phyloP scores from a whole-genome alignment of 53 echinoderm and acorn worm species.

The Echinarachnius parma region DNA sequence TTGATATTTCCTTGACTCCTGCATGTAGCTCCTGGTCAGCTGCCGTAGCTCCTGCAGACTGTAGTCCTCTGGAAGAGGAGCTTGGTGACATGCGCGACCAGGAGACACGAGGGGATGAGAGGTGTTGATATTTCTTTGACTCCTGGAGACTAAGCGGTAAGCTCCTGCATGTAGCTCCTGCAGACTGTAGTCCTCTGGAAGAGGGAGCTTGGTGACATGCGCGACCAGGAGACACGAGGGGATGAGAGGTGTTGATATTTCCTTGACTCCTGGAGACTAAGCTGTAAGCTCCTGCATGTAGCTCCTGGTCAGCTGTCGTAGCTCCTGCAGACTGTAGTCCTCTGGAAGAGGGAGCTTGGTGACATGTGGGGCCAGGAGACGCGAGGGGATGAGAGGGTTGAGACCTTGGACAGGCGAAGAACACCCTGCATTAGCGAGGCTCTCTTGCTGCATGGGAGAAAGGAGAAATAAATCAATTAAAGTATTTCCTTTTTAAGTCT shows the following conservation, averaged over 20 bases:
- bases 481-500: too few species aligned
- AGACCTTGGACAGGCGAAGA: slow-evolving; percentile 6
- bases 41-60: slow-evolving; percentile 72
- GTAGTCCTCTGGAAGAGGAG: slow-evolving; percentile 93
- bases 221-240: slow-evolving; percentile 76
- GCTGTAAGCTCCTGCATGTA: slow-evolving; percentile 72
- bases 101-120: slow-evolving; percentile 53
- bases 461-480: neutral
- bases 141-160: slow-evolving; percentile 42
- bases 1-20: slow-evolving; percentile 59
- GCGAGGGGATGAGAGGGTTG: slow-evolving; percentile 61
- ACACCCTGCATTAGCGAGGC: slow-evolving; percentile 31
- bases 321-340: slow-evolving; percentile 79
- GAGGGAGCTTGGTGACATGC: slow-evolving; percentile 83
- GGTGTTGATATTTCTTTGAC: too few species aligned
- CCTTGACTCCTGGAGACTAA: neutral
- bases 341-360: slow-evolving; percentile 74
- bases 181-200: slow-evolving; percentile 94
- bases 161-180: slow-evolving; percentile 80
- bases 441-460: slow-evolving; percentile 23
- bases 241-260: neutral
- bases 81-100: slow-evolving; percentile 70
- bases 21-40: slow-evolving; percentile 79
- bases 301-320: slow-evolving; percentile 70
- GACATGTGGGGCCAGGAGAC: slow-evolving; percentile 68